Base-by-base conservation (phyloP, 2,797 vertebrate genomes). In the Phoebastria nigripes region DNA sequence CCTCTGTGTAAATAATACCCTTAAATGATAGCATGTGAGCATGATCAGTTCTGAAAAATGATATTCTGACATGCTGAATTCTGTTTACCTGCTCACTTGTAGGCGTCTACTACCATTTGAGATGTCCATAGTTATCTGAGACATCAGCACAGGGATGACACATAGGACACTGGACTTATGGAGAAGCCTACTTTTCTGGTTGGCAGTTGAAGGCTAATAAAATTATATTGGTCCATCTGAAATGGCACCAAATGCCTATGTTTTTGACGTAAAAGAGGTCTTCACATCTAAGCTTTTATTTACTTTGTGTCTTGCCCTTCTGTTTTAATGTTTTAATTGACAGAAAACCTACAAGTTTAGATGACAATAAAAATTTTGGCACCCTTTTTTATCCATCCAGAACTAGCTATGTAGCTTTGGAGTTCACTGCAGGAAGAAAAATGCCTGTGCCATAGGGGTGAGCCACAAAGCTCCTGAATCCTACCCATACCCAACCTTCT, bases 231-330 rank as follows among this genome's bases (percentile, higher is more conserved):
- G 5, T 58, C 9, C 39, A 62, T 31, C 15, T 66, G 42, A 84
- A 70, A 87, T 10, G 15, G 4, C 6, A 56, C 2, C 2, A 11
- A 66, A 44, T 0, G 9, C 8, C 8, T 37, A 11, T 15, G 4
- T 14, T 67, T 89, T 87, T 76, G 8, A 51, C 79, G 79, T 79
- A 26, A 82, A 74, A 58, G 8, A 3, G 1, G 8, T 74, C 16
- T 65, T 69, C 24, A 52, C 17, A 46, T 35, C 31, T 59, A 52
- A 52, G 5, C 6, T 73, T 69, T 70, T 70, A 8, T 82, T 84
- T 67, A 20, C 11, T 2, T 52, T 21, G 3, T 42, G 5, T 35
- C 24, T 63, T 82, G 7, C 7, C 31, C 12, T 59, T 71, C 19
- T 66, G 29, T 56, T 66, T 37, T 52, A 63, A 44, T 59, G 7